phyloP scores from a whole-genome alignment of 2,113 vertebrate species.

The Anthoscopus minutus region DNA sequence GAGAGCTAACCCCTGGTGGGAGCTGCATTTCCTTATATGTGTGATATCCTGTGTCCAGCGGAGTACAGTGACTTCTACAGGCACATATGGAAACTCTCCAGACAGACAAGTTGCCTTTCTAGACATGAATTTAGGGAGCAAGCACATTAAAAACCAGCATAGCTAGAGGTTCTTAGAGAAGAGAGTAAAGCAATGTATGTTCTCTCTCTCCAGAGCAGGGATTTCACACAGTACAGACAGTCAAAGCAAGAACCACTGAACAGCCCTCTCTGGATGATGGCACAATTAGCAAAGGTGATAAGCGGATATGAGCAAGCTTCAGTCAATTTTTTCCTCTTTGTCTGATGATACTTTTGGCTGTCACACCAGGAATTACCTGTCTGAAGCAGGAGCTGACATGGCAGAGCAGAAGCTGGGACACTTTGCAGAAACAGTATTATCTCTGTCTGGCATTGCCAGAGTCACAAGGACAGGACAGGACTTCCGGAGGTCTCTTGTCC shows the following conservation, averaged over 20 bases:
- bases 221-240: background rate
- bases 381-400: background rate
- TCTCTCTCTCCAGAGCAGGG: background rate
- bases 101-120: background rate
- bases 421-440: background rate
- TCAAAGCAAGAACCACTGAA: rapidly evolving
- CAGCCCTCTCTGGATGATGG: background rate
- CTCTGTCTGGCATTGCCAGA: background rate
- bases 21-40: background rate
- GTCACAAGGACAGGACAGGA: background rate
- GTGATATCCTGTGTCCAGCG: background rate
- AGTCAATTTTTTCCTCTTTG: background rate
- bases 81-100: background rate
- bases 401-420: background rate
- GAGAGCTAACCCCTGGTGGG: background rate
- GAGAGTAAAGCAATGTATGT: background rate
- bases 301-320: rapidly evolving
- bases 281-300: background rate
- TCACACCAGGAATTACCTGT: background rate
- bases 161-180: background rate
- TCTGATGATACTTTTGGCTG: background rate
- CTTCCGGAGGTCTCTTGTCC: background rate
- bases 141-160: background rate
- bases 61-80: rapidly evolving
- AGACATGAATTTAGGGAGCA: background rate